Conservation (phyloP, 2,888 invertebrate species). For the Heliconius ismenius region DNA sequence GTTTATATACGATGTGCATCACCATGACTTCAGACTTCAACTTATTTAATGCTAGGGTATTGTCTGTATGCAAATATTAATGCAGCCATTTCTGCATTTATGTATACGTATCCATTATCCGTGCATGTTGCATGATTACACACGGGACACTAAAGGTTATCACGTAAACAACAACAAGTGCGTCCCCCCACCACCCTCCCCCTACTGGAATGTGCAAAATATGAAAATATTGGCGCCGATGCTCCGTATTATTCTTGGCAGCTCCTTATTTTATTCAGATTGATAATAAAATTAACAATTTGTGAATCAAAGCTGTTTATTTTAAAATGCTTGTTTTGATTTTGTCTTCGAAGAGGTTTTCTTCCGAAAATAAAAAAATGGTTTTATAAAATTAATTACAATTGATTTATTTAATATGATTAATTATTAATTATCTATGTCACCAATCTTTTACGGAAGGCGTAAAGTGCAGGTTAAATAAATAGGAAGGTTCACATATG, state of each 20-base stretch:
- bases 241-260: slow-evolving; percentile 28
- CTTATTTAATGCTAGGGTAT: neutral
- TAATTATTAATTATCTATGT: neutral
- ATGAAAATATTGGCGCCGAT: slow-evolving; percentile 38
- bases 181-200: slow-evolving; percentile 25
- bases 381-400: neutral
- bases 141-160: slow-evolving; percentile 44
- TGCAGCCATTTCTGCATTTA: slow-evolving; percentile 7
- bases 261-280: slow-evolving; percentile 13
- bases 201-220: slow-evolving; percentile 43
- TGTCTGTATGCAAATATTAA: slow-evolving; percentile 2
- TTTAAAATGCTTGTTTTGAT: neutral
- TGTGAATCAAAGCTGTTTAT: slow-evolving; percentile 19
- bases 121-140: slow-evolving; percentile 31
- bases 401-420: neutral
- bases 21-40: neutral
- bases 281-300: neutral
- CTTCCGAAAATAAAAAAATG: neutral
- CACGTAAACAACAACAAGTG: slow-evolving; percentile 36
- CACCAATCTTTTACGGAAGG: slow-evolving; percentile 12
- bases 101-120: slow-evolving; percentile 5
- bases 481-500: neutral
- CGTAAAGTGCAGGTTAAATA: slow-evolving; percentile 10
- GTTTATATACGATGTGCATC: neutral
- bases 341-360: neutral